Evolutionary conservation across 2,888 invertebrate genomes (phyloP).

Genomic region (Polydesmus complanatus): DNA sequence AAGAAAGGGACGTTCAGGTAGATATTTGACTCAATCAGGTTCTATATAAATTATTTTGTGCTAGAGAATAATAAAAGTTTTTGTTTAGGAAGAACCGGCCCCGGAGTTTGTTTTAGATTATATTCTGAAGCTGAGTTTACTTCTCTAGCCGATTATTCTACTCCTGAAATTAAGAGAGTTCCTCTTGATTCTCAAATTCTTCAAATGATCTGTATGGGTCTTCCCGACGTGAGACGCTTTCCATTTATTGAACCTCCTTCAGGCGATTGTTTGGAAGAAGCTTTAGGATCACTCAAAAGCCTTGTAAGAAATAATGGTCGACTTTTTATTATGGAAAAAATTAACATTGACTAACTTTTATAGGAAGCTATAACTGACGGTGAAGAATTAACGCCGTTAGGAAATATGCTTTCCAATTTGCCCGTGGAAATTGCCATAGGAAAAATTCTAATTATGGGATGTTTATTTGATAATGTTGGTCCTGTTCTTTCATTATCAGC

Average conservation of each 20-base stretch:
- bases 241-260: slow-evolving; percentile 92
- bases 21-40: background rate
- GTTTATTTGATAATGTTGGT: slow-evolving; percentile 73
- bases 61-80: no score
- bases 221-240: slow-evolving; percentile 77
- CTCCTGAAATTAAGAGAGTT: slow-evolving; percentile 85
- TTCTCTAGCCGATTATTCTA: slow-evolving; percentile 66
- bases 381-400: slow-evolving; percentile 71
- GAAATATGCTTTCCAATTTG: slow-evolving; percentile 67
- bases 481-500: slow-evolving; percentile 81
- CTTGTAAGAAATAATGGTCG: background rate
- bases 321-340: background rate
- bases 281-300: slow-evolving; percentile 65
- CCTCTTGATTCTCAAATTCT: slow-evolving; percentile 81
- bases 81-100: slow-evolving; percentile 53
- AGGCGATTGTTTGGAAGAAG: slow-evolving; percentile 66
- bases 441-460: slow-evolving; percentile 87
- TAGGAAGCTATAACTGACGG: slow-evolving; percentile 64
- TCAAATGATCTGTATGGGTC: slow-evolving; percentile 85
- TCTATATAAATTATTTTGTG: background rate
- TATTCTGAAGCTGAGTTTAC: slow-evolving; percentile 71
- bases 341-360: background rate
- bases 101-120: slow-evolving; percentile 84
- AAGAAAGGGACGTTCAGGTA: slow-evolving; percentile 73
- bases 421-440: slow-evolving; percentile 92